A percentile compares a stretch with the other conserved stretches of the same genome.
phyloP scores from a whole-genome alignment of 1,140 invertebrate species.

The Zaprionus inermis region DNA sequence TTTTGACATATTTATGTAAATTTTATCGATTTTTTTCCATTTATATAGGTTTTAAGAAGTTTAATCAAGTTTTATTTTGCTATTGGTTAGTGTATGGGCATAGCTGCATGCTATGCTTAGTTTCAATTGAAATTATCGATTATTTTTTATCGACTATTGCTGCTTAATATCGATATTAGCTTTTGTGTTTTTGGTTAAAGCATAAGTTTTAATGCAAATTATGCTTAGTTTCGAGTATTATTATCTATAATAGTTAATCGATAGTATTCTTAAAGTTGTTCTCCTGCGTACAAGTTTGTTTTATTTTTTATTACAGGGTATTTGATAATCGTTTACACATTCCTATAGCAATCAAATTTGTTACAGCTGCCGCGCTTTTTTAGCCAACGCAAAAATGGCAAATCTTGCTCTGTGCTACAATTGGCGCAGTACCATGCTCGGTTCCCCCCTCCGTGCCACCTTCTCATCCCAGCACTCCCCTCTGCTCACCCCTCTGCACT shows the following conservation, averaged over 20 bases:
- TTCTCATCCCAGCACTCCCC: not conserved
- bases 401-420: not conserved
- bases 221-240: too few relatives aligned
- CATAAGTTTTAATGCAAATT: too few relatives aligned
- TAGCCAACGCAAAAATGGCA: conserved; percentile 55
- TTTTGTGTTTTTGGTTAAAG: not conserved
- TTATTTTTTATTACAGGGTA: conserved; percentile 2
- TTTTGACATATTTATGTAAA: too few relatives aligned
- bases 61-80: too few relatives aligned
- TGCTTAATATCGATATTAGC: too few relatives aligned
- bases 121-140: not conserved
- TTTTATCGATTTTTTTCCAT: too few relatives aligned
- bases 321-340: not conserved
- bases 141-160: too few relatives aligned
- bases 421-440: not conserved
- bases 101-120: too few relatives aligned
- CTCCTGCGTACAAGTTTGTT: too few relatives aligned
- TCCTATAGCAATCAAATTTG: not conserved
- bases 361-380: conserved; percentile 12
- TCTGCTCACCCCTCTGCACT: not conserved
- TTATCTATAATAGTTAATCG: not conserved
- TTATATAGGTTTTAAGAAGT: too few relatives aligned
- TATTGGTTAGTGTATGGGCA: too few relatives aligned
- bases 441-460: not conserved
- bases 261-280: not conserved